These are phyloP conservation scores for Hemistola chrysoprasaria DNA, from an alignment of 2,888 invertebrate genomes.

Conservation along the genomic window DNA sequence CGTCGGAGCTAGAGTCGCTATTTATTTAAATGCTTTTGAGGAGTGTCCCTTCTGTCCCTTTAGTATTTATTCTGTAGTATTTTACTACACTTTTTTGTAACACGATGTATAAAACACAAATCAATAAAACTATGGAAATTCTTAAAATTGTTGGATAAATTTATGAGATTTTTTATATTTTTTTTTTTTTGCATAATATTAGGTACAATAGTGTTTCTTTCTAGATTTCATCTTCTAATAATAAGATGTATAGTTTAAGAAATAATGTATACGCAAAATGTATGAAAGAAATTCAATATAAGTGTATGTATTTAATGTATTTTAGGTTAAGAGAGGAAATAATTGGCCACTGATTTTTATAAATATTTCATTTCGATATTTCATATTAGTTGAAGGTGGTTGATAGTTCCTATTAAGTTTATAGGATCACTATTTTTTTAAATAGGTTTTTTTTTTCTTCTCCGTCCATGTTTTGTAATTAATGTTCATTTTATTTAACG, in stretches of 20 bases:
- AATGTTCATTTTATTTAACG: not conserved
- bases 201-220: no score
- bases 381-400: constrained; percentile 55
- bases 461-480: constrained; percentile 17
- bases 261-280: constrained; percentile 20
- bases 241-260: not conserved
- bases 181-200: no score
- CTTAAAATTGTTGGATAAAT: no score
- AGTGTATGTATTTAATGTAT: constrained; percentile 27
- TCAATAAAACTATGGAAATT: constrained; percentile 6
- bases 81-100: no score
- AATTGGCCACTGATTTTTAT: constrained; percentile 51
- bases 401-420: constrained; percentile 70
- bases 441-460: constrained; percentile 15
- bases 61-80: no score
- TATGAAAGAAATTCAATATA: constrained; percentile 9
- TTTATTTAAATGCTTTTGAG: no score
- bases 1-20: no score
- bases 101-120: constrained; percentile 1
- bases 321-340: constrained; percentile 39
- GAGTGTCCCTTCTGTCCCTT: no score
- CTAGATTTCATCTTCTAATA: no score
- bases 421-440: constrained; percentile 28
- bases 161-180: no score
- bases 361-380: constrained; percentile 37